These are phyloP conservation scores for Phrynocephalus vlangalii DNA, from an alignment of 2,797 vertebrate genomes.

Conservation along the genomic window DNA sequence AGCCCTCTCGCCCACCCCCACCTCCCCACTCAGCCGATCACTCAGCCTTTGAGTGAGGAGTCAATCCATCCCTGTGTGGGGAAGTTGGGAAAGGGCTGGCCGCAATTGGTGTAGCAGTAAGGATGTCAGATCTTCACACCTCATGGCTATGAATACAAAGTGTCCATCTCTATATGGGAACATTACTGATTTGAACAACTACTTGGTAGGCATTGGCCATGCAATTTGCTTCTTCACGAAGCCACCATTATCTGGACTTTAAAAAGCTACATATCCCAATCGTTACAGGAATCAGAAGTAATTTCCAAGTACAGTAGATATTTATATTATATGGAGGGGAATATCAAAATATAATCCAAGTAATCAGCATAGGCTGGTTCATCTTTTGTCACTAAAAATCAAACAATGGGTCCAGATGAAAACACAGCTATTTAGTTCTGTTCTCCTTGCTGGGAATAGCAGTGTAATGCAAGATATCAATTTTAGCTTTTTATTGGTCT, in stretches of 20 bases:
- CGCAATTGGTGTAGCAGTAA: too few species aligned
- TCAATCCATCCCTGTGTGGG: too few species aligned
- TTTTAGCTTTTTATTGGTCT: conserved; percentile 70
- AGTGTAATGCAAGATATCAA: conserved; percentile 61
- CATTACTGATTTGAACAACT: conserved; percentile 61
- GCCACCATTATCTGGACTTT: conserved; percentile 5
- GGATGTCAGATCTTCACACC: too few species aligned
- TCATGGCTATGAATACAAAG: too few species aligned
- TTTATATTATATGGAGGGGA: neutral
- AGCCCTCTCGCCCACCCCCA: too few species aligned
- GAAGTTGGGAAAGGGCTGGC: too few species aligned
- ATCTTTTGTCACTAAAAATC: conserved; percentile 66
- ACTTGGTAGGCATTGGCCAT: conserved; percentile 51
- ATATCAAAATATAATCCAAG: conserved; percentile 49
- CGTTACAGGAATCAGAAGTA: neutral
- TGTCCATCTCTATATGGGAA: neutral
- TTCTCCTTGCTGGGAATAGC: conserved; percentile 55
- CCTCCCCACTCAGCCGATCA: too few species aligned
- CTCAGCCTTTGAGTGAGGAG: too few species aligned
- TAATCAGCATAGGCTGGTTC: conserved; percentile 63
- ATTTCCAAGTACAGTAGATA: neutral
- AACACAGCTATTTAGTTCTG: conserved; percentile 63
- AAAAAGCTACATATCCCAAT: conserved; percentile 7
- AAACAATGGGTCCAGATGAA: conserved; percentile 70
- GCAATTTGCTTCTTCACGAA: neutral